These are phyloP conservation scores for Cerceris ruficornis DNA, from an alignment of 2,888 invertebrate genomes.

Conservation along the genomic window DNA sequence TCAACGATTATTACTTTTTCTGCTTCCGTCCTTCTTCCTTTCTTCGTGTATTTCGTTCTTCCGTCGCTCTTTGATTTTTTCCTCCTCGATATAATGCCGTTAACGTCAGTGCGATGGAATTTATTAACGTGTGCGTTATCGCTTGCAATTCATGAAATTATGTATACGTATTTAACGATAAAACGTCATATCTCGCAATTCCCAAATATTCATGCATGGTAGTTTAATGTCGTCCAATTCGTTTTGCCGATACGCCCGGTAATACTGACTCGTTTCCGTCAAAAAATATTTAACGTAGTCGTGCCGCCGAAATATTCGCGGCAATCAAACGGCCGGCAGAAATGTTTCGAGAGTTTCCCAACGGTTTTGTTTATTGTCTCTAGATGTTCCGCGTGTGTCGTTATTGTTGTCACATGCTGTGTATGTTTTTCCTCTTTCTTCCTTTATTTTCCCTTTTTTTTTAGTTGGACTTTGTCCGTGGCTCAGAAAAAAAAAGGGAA, in stretches of 20 bases:
- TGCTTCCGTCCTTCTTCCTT: no score
- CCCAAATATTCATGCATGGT: not conserved
- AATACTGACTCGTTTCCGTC: not conserved
- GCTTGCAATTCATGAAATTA: not conserved
- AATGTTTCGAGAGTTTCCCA: no score
- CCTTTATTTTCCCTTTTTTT: no score
- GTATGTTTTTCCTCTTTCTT: no score
- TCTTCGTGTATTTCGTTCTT: no score
- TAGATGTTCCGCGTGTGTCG: no score
- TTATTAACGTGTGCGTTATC: not conserved
- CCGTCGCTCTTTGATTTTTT: not conserved
- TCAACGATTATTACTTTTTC: not conserved
- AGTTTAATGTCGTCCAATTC: not conserved
- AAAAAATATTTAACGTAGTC: not conserved
- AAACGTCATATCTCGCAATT: not conserved
- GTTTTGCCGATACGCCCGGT: not conserved
- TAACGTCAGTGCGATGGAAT: not conserved
- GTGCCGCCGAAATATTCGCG: not conserved
- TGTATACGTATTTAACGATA: not conserved
- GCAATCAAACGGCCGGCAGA: no score
- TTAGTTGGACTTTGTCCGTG: no score
- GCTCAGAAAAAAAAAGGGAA: no score
- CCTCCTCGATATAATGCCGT: not conserved
- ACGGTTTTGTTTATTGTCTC: no score
- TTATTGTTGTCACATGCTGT: no score